A percentile compares a stretch with the other conserved stretches of the same genome.
phyloP scores from a whole-genome alignment of 2,797 vertebrate genomes.

The Galaxias olidus region DNA sequence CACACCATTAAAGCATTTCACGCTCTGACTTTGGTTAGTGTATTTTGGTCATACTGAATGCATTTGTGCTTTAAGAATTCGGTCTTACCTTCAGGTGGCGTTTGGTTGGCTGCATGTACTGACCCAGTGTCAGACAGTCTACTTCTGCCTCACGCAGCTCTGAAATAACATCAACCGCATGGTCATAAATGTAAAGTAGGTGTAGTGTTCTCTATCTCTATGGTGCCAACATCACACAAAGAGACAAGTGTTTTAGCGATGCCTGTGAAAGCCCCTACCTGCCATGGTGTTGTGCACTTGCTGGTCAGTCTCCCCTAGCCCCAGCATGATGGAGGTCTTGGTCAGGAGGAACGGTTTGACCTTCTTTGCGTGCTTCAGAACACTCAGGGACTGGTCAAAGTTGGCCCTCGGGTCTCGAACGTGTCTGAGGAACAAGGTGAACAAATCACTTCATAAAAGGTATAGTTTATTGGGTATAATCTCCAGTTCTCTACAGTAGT shows the following conservation, averaged over 20 bases:
- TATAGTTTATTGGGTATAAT: not conserved
- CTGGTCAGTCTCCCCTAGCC: constrained; percentile 88
- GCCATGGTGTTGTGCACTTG: constrained; percentile 83
- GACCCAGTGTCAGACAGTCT: constrained; percentile 94
- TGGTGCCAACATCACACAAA: not conserved
- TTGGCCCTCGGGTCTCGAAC: constrained; percentile 92
- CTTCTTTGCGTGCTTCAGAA: constrained; percentile 86
- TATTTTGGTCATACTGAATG: not conserved
- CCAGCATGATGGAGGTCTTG: constrained; percentile 97
- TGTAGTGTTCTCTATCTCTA: too few species aligned
- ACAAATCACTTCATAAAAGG: not conserved
- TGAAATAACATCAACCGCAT: constrained; percentile 54
- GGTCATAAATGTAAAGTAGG: constrained; percentile 10
- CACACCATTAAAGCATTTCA: too few species aligned
- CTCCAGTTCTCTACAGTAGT: not conserved
- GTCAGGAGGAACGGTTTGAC: constrained; percentile 82
- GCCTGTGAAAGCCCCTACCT: constrained; percentile 63
- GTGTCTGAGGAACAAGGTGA: constrained; percentile 67
- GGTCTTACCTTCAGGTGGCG: constrained; percentile 90
- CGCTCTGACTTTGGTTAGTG: not conserved
- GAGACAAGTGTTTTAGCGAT: not conserved
- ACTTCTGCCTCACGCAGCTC: constrained; percentile 86
- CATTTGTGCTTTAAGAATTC: not conserved
- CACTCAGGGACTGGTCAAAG: constrained; percentile 87
- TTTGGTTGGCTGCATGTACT: constrained; percentile 99